Base-by-base conservation (phyloP, 2,888 invertebrate species). In the Drosophila lutescens region DNA sequence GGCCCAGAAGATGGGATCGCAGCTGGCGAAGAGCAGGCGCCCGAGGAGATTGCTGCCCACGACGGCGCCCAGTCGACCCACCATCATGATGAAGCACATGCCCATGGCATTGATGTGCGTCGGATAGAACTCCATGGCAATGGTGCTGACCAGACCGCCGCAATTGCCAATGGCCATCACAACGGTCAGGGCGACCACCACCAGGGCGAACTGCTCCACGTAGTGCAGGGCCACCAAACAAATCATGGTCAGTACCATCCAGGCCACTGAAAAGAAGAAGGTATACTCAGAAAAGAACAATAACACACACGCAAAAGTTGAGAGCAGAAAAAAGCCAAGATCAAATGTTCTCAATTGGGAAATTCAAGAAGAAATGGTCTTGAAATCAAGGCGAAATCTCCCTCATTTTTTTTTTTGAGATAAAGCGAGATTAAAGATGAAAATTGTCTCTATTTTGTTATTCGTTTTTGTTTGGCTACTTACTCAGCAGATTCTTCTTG, bases 151-250 rank as follows among this genome's bases (percentile, higher is more conserved):
- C 30, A 94, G 79, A 0, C 94, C 94, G 34, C 94, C 94, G 58
- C 94, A 94, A 1, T 94, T 93, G 12, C 94, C 94, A 5, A 93
- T 92, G 91, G 93, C 93, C 82, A 94, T 93, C 80, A 93, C 93
- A 2, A 94, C 53, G 0, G 93, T 94, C 57, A 94, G 92, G 4
- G 95, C 92, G 0, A 95, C 91, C 0, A 96, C 93, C 1, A 94
- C 94, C 26, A 94, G 86, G 40, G 93, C 91, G 59, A 95, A 94
- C 61, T 93, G 93, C 50, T 91, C 91, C 0, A 94, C 93, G 90
- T 94, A 94, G 80, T 95, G 94, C 0, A 96, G 93, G 0, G 93
- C 92, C 5, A 94, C 92, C 0, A 95, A 93, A 47, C 94, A 94
- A 2, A 93, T 23, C 0, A 94, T 94, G 0, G 95, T 94, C 3